Percentiles rank a stretch among this genome's conserved stretches.
These are phyloP conservation scores for Megalonaias nervosa DNA, from an alignment of 1,140 invertebrate species.

Conservation along the genomic window DNA sequence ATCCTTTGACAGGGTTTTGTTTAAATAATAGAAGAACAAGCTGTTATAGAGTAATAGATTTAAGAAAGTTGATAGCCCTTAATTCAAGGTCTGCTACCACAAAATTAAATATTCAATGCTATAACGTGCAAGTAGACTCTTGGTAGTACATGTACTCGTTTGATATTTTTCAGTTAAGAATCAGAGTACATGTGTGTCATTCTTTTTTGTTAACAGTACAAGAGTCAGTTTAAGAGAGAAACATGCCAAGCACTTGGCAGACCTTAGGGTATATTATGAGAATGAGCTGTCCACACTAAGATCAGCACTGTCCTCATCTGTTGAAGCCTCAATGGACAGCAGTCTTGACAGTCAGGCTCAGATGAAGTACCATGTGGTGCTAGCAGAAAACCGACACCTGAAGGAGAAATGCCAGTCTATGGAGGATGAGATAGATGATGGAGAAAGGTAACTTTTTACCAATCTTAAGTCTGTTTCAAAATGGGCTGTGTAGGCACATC, in stretches of 20 bases:
- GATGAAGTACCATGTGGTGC: conserved; percentile 13
- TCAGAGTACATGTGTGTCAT: too few relatives aligned
- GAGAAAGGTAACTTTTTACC: conserved; percentile 36
- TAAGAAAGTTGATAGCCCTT: too few relatives aligned
- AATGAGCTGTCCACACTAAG: conserved; percentile 50
- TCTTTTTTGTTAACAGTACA: conserved; percentile 21
- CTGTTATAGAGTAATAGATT: too few relatives aligned
- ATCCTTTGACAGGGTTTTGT: too few relatives aligned
- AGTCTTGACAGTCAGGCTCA: conserved; percentile 4
- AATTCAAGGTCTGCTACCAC: too few relatives aligned
- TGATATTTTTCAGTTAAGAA: background rate
- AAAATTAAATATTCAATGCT: too few relatives aligned
- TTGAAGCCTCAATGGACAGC: conserved; percentile 14
- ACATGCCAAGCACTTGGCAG: conserved; percentile 56
- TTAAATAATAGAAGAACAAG: too few relatives aligned
- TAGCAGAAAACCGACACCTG: conserved; percentile 49
- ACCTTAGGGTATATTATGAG: conserved; percentile 57
- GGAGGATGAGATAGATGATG: conserved; percentile 43
- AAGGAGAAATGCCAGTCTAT: conserved; percentile 34
- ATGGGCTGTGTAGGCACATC: too few relatives aligned
- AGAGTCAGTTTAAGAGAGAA: conserved; percentile 54
- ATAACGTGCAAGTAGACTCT: background rate
- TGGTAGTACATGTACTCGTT: background rate
- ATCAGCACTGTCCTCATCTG: conserved; percentile 32
- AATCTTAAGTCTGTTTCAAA: background rate